Conservation (phyloP, 2,113 vertebrate species). For the Rhea americana region DNA sequence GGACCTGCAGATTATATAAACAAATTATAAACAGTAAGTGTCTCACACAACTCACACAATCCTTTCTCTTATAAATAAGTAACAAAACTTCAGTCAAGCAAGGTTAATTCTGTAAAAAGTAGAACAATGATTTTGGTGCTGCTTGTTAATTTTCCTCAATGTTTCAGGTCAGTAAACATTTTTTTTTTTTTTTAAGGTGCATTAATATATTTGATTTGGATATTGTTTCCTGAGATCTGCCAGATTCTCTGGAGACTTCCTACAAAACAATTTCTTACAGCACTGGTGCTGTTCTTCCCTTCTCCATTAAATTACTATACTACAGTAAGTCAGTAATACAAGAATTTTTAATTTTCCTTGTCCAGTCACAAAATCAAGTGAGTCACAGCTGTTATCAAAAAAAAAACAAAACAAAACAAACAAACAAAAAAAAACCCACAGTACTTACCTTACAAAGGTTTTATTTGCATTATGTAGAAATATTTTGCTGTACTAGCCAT, state of each 20-base stretch:
- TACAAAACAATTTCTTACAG: background rate
- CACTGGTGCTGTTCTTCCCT: background rate
- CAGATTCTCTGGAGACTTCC: background rate
- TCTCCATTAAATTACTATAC: background rate
- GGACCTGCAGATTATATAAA: background rate
- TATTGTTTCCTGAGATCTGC: slow-evolving; percentile 1
- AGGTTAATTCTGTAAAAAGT: slow-evolving; percentile 20
- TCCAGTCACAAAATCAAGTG: background rate
- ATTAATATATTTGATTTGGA: background rate
- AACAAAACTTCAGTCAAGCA: background rate
- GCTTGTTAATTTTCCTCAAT: background rate
- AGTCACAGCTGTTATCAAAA: background rate
- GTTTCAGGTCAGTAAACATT: slow-evolving; percentile 28
- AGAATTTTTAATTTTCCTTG: background rate
- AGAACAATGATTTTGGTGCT: slow-evolving; percentile 5
- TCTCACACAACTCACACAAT: background rate
- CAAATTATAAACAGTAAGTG: background rate
- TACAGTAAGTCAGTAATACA: background rate
- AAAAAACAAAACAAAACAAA: background rate
- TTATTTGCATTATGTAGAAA: background rate
- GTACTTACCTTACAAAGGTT: background rate
- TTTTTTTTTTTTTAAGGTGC: background rate
- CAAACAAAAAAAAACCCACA: background rate
- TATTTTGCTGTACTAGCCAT: background rate
- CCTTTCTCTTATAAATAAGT: slow-evolving; percentile 44